Conservation (phyloP, 2,797 vertebrate species). For the Sylvilagus floridanus region DNA sequence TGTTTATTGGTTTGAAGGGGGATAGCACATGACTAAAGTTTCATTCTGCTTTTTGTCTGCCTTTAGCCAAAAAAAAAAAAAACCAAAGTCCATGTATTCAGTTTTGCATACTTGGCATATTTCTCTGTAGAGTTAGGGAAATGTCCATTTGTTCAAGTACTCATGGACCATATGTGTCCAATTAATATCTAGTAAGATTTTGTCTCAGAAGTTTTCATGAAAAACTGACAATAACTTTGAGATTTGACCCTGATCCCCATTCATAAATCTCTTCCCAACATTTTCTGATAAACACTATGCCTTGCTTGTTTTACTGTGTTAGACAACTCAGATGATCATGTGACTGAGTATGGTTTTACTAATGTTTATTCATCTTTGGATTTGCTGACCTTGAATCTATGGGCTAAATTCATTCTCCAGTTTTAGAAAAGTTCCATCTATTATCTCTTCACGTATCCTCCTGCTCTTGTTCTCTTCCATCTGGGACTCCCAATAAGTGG, state of each 20-base stretch:
- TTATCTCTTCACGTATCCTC: neutral
- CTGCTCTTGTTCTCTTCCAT: neutral
- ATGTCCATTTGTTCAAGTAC: neutral
- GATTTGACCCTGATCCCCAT: neutral
- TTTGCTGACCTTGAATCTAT: neutral
- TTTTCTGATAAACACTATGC: neutral
- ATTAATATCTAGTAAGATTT: neutral
- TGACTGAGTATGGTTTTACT: neutral
- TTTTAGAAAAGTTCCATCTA: neutral
- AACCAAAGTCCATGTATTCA: neutral
- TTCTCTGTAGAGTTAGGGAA: constrained; percentile 14
- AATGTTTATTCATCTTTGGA: neutral
- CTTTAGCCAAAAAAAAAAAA: neutral
- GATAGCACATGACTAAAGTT: neutral
- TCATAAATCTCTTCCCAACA: neutral
- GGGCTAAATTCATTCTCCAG: neutral
- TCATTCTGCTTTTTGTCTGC: constrained; percentile 7
- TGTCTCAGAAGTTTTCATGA: neutral
- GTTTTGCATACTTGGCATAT: neutral
- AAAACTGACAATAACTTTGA: neutral
- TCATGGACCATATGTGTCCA: neutral
- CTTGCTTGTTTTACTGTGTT: neutral
- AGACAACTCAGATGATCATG: neutral
- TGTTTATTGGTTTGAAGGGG: constrained; percentile 6
- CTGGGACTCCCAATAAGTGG: neutral